Conservation (phyloP, 2,113 vertebrate genomes). For the Tragelaphus imberbis region DNA sequence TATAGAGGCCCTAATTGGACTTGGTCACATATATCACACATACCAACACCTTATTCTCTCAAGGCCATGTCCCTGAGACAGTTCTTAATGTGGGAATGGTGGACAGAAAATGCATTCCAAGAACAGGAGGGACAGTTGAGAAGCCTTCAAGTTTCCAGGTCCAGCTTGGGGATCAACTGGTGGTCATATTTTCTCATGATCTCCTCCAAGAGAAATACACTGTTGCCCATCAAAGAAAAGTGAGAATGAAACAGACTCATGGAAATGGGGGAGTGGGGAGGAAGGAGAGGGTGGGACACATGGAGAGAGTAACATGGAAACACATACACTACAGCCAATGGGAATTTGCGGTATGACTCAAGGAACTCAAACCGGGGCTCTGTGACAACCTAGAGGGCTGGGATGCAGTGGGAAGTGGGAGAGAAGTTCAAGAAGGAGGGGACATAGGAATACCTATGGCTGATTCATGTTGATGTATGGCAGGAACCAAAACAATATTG, state of each 20-base stretch:
- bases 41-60: neutral
- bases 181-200: neutral
- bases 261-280: neutral
- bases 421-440: neutral
- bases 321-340: neutral
- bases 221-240: neutral
- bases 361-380: neutral
- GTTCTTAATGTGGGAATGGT: neutral
- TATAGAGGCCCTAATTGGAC: neutral
- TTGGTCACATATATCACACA: neutral
- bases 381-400: neutral
- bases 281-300: neutral
- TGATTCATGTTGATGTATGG: neutral
- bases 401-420: neutral
- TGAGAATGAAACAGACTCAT: neutral
- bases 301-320: neutral
- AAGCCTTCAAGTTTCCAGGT: neutral
- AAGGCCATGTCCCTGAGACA: neutral
- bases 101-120: neutral
- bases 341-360: neutral
- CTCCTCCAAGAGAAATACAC: neutral
- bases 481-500: neutral
- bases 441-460: neutral
- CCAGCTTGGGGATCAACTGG: neutral
- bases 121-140: neutral